Base-by-base conservation (phyloP, 2,113 vertebrate species). In the Barbus barbus region DNA sequence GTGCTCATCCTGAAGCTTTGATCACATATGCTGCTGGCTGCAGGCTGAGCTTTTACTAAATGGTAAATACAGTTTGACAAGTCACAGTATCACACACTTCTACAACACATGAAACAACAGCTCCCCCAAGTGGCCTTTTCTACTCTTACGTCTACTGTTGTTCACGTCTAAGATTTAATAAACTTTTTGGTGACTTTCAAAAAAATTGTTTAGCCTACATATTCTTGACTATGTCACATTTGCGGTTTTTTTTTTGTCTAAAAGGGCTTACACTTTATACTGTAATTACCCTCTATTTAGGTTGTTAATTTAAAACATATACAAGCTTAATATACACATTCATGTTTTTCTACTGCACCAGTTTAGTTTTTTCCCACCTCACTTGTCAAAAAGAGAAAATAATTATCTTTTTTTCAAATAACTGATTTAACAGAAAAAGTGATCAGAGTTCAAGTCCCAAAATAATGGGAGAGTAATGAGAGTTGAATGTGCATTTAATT, bases 71-170 rank as follows among this genome's bases (percentile, higher is more conserved):
- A 36, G 4, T 9, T 51, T 33, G 28, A 20, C 8, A 36, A n/a
- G n/a, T 2, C 31, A 22, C 26, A 9, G 5, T 11, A 4, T 58
- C 31, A 2, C n/a, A 24, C 33, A 38, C 33, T 41, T 61, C n/a
- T 31, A 22, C 38, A 65, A 3, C 2, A 28, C 9, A 46, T 67
- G 24, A 80, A 67, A 67, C 78, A 80, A 80, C 26, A 80, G 60
- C 78, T 28, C 78, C 78, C 28, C 36, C 60, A 48, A 2, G 78
- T 33, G 78, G 78, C 9, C 9, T 51, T 51, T 28, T 26, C 4
- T 28, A 28, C 26, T 51, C 6, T 0, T 4, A 4, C 1, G 8
- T n/a, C 53, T n/a, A 9, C 20, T 58, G 53, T 9, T 22, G n/a
- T n/a, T n/a, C 2, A 5, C 20, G 48, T 20, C 5, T 51, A n/a